A percentile compares a stretch with the other conserved stretches of the same genome.
phyloP scores from a whole-genome alignment of 2,113 vertebrate genomes.

The Chloropsis cyanopogon region DNA sequence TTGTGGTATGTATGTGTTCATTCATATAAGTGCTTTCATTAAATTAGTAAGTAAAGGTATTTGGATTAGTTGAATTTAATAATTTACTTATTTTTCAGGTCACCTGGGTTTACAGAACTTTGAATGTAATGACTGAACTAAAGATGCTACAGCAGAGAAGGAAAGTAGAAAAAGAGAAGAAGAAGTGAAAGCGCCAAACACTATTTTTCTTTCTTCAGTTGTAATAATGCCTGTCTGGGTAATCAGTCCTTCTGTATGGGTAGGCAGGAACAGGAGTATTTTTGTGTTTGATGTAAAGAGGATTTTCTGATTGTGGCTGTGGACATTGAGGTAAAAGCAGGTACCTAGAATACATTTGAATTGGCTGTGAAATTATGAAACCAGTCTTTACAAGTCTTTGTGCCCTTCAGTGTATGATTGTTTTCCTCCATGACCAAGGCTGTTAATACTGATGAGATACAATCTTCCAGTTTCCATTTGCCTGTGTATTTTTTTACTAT shows the following conservation, averaged over 20 bases:
- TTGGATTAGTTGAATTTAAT: not conserved
- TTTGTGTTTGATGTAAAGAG: not conserved
- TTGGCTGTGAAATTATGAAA: not conserved
- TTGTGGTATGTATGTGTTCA: conserved; percentile 86
- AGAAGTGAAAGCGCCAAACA: conserved; percentile 12
- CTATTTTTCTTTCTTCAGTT: not conserved
- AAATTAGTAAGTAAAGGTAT: not conserved
- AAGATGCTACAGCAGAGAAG: conserved; percentile 81
- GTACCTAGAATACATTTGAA: not conserved
- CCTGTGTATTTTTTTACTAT: not conserved
- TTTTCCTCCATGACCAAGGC: not conserved
- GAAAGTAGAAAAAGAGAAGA: conserved; percentile 71
- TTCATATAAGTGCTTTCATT: not conserved
- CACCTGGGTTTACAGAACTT: conserved; percentile 87
- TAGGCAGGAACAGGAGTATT: not conserved
- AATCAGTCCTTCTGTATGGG: not conserved
- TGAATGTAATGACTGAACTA: conserved; percentile 88
- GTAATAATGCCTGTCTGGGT: not conserved
- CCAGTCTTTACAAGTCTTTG: not conserved
- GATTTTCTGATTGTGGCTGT: not conserved
- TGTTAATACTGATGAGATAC: not conserved
- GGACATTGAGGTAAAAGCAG: not conserved
- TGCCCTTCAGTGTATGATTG: not conserved
- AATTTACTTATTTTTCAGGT: conserved; percentile 69
- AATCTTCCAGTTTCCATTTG: not conserved